Evolutionary conservation across 1,140 invertebrate genomes (phyloP).

Genomic region (Anadara kagoshimensis): DNA sequence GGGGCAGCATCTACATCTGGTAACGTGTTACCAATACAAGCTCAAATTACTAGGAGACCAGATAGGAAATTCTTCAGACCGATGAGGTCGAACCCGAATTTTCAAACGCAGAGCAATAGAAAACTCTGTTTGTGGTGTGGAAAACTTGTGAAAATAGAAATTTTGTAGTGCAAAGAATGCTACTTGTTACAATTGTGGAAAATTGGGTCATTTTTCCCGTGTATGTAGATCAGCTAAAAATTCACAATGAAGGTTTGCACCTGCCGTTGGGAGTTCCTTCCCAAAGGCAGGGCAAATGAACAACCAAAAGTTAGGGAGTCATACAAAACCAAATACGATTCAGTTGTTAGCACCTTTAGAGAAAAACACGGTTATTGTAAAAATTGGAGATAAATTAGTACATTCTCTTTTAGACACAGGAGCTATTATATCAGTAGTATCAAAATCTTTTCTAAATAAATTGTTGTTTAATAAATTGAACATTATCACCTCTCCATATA

Average conservation of each 20-base stretch:
- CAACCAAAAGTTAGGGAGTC: constrained; percentile 10
- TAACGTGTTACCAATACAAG: background rate
- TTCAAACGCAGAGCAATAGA: no score
- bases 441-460: constrained; percentile 23
- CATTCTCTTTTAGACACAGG: constrained; percentile 17
- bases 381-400: background rate
- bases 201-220: background rate
- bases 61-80: background rate
- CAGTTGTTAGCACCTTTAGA: constrained; percentile 6
- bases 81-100: background rate
- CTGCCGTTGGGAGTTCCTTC: background rate
- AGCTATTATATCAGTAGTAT: constrained; percentile 4
- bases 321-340: background rate
- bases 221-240: constrained; percentile 5
- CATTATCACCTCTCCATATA: background rate
- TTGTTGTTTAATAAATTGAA: background rate
- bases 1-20: background rate
- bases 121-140: background rate
- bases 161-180: background rate
- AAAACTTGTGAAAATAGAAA: background rate
- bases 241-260: background rate
- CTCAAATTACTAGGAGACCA: background rate
- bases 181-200: constrained; percentile 10
- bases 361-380: constrained; percentile 13
- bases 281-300: constrained; percentile 6